A percentile compares a stretch with the other conserved stretches of the same genome.
phyloP scores from a whole-genome alignment of 2,888 invertebrate species.

The Thereva nobilitata region DNA sequence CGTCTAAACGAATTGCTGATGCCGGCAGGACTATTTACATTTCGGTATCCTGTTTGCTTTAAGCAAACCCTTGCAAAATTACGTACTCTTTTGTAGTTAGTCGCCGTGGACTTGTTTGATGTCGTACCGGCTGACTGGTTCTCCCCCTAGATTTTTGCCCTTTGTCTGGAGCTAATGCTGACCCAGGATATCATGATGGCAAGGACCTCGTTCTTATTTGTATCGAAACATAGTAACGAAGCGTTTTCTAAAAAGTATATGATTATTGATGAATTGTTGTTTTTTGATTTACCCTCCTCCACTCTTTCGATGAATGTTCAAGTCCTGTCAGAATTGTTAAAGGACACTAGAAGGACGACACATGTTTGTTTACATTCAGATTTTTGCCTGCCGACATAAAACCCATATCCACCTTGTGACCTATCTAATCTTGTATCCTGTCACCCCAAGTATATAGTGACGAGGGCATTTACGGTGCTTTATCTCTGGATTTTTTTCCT shows the following conservation, averaged over 20 bases:
- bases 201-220: too few relatives aligned
- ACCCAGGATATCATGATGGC: too few relatives aligned
- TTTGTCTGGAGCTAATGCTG: too few relatives aligned
- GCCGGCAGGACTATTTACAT: constrained; percentile 25
- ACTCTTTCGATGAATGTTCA: too few relatives aligned
- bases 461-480: too few relatives aligned
- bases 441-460: neutral
- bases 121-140: constrained; percentile 16
- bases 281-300: too few relatives aligned
- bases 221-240: too few relatives aligned
- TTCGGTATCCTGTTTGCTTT: constrained; percentile 21
- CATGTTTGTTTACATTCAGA: neutral
- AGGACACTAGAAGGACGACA: too few relatives aligned
- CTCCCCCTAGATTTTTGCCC: neutral
- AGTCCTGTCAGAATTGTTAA: too few relatives aligned
- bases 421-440: constrained; percentile 13
- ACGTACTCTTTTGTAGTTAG: constrained; percentile 17
- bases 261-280: too few relatives aligned
- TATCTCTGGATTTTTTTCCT: too few relatives aligned
- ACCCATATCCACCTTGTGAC: constrained; percentile 1
- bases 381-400: neutral
- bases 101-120: constrained; percentile 20
- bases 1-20: constrained; percentile 23
- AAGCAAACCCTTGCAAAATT: constrained; percentile 19
- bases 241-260: too few relatives aligned